These are phyloP conservation scores for Enhydra lutris DNA, from an alignment of 2,113 vertebrate species.

Conservation along the genomic window DNA sequence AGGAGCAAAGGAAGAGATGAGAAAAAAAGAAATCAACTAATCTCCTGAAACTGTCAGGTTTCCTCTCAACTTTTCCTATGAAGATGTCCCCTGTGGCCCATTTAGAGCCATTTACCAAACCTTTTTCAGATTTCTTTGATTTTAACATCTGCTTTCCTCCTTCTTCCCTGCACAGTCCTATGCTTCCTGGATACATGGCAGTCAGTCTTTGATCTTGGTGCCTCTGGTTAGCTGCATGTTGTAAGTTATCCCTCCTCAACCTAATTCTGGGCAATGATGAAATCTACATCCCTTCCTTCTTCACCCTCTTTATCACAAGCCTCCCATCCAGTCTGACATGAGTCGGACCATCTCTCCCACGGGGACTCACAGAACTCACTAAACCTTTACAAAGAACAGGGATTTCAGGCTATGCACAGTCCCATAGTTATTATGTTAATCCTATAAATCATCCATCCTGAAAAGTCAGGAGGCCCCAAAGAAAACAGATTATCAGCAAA, in stretches of 20 bases:
- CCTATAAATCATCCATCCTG: slow-evolving; percentile 15
- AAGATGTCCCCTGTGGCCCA: slow-evolving; percentile 70
- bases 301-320: slow-evolving; percentile 43
- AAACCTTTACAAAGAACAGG: slow-evolving; percentile 34
- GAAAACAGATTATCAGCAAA: slow-evolving; percentile 9
- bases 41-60: slow-evolving; percentile 63
- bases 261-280: slow-evolving; percentile 60
- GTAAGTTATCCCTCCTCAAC: slow-evolving; percentile 55
- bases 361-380: background rate
- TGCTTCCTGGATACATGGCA: slow-evolving; percentile 60
- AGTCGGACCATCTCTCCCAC: slow-evolving; percentile 45
- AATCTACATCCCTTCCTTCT: slow-evolving; percentile 61
- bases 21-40: slow-evolving; percentile 72
- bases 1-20: slow-evolving; percentile 46
- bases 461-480: background rate
- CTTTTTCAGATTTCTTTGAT: slow-evolving; percentile 70
- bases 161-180: slow-evolving; percentile 46
- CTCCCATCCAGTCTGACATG: slow-evolving; percentile 28
- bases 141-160: slow-evolving; percentile 79
- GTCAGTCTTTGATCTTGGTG: slow-evolving; percentile 70
- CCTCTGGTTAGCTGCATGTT: slow-evolving; percentile 41
- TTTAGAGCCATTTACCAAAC: slow-evolving; percentile 68
- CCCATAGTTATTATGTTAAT: background rate
- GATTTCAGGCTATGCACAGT: background rate
- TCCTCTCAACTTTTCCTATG: slow-evolving; percentile 50